A percentile compares a stretch with the other conserved stretches of the same genome.
phyloP scores from a whole-genome alignment of 2,113 vertebrate species.

The Bombycilla garrulus region DNA sequence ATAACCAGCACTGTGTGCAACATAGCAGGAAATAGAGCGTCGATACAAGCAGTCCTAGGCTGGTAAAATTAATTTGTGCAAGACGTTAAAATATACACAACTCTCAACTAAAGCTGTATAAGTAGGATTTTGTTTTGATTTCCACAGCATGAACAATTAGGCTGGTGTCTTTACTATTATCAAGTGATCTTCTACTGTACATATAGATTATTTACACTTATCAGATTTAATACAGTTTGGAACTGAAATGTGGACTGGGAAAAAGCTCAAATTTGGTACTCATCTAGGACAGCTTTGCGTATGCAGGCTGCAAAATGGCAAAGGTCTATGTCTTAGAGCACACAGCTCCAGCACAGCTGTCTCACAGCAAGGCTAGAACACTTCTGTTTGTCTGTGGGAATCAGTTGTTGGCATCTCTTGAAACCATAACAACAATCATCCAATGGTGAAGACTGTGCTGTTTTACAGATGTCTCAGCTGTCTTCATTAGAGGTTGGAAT shows the following conservation, averaged over 20 bases:
- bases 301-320: neutral
- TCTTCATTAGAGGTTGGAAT: neutral
- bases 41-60: neutral
- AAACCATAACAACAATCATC: conserved; percentile 9
- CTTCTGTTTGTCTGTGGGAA: neutral
- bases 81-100: neutral
- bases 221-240: neutral
- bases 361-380: neutral
- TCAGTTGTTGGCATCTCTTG: neutral
- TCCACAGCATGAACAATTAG: neutral
- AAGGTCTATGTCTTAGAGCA: neutral
- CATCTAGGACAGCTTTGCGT: neutral
- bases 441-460: neutral
- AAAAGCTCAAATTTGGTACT: neutral
- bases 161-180: neutral
- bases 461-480: conserved; percentile 26
- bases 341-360: neutral
- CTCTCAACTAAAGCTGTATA: neutral
- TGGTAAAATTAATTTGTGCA: neutral
- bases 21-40: neutral
- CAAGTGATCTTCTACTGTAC: neutral
- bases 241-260: neutral
- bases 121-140: neutral
- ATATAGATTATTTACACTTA: neutral
- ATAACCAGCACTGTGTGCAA: neutral